phyloP scores from a whole-genome alignment of 1,140 invertebrate species.

The Pogonomyrmex californicus region DNA sequence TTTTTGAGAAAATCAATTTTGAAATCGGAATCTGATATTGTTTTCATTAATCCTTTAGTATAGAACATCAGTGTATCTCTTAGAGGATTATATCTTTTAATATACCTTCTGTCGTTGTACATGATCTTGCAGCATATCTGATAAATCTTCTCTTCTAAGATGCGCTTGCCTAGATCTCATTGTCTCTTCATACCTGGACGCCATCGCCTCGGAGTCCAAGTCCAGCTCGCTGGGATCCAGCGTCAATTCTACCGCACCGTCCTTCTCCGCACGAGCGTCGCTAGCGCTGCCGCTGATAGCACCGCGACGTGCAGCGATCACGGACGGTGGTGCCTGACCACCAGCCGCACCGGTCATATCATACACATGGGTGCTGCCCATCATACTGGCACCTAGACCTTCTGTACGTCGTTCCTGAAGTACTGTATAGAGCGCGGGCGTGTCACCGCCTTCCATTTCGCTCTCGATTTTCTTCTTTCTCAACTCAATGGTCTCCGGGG shows the following conservation, averaged over 20 bases:
- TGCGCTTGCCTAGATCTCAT: conserved; percentile 96
- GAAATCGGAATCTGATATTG: too few species aligned
- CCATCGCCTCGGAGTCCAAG: conserved; percentile 98
- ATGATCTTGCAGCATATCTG: conserved; percentile 99
- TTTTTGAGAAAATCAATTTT: too few species aligned
- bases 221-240: conserved; percentile 99
- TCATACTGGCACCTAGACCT: conserved; percentile 97
- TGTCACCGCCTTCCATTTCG: conserved; percentile 98
- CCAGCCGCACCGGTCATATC: conserved; percentile 92
- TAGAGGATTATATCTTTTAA: neutral
- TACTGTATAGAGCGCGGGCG: conserved; percentile 96
- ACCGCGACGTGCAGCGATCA: conserved; percentile 85
- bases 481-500: conserved; percentile 99
- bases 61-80: too few species aligned
- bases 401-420: conserved; percentile 98
- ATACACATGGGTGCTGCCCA: conserved; percentile 99
- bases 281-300: conserved; percentile 78
- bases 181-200: conserved; percentile 98
- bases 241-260: conserved; percentile 96
- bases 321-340: conserved; percentile 87
- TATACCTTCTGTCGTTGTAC: conserved; percentile 96
- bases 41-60: too few species aligned
- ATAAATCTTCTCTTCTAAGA: conserved; percentile 97
- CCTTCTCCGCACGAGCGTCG: conserved; percentile 85
- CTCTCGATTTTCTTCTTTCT: conserved; percentile 98